Evolutionary conservation across 2,113 vertebrate species (phyloP).

Genomic region (Proterorhinus semilunaris): DNA sequence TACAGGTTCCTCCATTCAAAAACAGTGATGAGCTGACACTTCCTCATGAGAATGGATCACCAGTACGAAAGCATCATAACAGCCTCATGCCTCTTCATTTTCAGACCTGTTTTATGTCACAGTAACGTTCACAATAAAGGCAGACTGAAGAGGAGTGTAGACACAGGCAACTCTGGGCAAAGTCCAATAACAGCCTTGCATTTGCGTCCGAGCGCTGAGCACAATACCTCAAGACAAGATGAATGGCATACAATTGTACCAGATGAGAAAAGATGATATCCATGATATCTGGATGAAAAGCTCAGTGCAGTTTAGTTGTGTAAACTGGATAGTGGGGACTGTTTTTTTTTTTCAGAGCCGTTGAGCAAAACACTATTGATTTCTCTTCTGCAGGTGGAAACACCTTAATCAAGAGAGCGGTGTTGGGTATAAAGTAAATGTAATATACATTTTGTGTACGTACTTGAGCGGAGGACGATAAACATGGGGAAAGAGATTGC

Average conservation of each 20-base stretch:
- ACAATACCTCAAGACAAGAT: constrained; percentile 7
- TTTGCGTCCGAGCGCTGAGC: constrained; percentile 22
- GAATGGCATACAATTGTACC: constrained; percentile 3
- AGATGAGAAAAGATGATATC: constrained; percentile 1
- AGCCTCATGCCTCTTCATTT: constrained; percentile 65
- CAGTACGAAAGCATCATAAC: constrained; percentile 52
- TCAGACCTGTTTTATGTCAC: constrained; percentile 40
- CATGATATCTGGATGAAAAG: constrained; percentile 54
- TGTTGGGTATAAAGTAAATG: constrained; percentile 48
- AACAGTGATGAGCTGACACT: constrained; percentile 34
- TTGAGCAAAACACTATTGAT: constrained; percentile 66
- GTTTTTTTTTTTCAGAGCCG: constrained; percentile 30
- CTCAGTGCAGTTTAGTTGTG: constrained; percentile 40
- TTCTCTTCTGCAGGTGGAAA: constrained; percentile 63
- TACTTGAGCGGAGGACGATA: background rate
- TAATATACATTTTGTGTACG: constrained; percentile 35
- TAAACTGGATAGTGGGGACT: constrained; percentile 56
- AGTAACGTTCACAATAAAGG: background rate
- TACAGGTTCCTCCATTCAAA: constrained; percentile 16
- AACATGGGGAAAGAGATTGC: constrained; percentile 28
- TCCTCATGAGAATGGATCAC: constrained; percentile 67
- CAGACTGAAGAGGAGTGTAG: background rate
- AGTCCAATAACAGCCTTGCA: constrained; percentile 22
- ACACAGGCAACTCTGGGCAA: background rate
- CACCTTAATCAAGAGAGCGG: constrained; percentile 35